Evolutionary conservation across 2,888 invertebrate genomes (phyloP).

Genomic region (Apodemia mormo): DNA sequence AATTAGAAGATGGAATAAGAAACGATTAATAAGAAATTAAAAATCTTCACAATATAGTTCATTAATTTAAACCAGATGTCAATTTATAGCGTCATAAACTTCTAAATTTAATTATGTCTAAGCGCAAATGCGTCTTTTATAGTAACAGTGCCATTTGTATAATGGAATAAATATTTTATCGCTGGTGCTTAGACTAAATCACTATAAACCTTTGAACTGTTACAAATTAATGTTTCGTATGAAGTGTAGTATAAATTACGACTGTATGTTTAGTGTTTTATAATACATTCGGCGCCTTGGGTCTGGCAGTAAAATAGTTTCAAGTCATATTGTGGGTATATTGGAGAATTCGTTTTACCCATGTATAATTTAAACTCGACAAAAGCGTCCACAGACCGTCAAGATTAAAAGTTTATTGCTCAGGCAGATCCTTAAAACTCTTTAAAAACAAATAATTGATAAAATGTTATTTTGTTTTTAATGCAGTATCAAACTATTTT

Average conservation of each 20-base stretch:
- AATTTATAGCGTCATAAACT: not conserved
- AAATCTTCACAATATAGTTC: not conserved
- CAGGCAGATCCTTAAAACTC: too few relatives aligned
- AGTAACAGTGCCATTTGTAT: not conserved
- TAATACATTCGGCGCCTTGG: constrained; percentile 11
- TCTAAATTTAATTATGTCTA: constrained; percentile 5
- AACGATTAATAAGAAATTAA: not conserved
- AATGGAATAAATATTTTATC: constrained; percentile 14
- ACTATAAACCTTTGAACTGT: constrained; percentile 13
- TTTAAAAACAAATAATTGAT: too few relatives aligned
- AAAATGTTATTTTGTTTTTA: too few relatives aligned
- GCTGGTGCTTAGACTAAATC: constrained; percentile 1
- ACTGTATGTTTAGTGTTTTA: not conserved
- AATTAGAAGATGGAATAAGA: not conserved
- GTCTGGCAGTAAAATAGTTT: constrained; percentile 2
- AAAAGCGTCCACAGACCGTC: too few relatives aligned
- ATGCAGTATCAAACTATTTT: too few relatives aligned
- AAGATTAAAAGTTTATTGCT: too few relatives aligned
- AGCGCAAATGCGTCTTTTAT: not conserved
- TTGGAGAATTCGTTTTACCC: too few relatives aligned
- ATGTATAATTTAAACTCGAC: too few relatives aligned
- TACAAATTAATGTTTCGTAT: constrained; percentile 9
- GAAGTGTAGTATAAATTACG: not conserved
- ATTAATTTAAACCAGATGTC: constrained; percentile 2
- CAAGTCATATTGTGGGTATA: not conserved